phyloP scores from a whole-genome alignment of 2,888 invertebrate species.

The Leucophenga montana region DNA sequence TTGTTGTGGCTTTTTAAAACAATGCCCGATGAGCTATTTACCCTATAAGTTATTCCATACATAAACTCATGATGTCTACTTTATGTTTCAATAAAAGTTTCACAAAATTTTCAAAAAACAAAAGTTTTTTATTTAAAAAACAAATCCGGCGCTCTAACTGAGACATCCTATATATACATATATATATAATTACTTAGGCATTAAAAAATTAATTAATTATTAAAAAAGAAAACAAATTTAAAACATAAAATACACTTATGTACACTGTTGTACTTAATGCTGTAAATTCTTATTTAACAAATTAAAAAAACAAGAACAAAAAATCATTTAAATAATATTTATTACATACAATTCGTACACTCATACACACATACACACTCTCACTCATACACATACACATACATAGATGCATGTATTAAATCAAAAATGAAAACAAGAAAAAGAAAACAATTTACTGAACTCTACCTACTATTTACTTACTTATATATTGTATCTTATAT shows the following conservation, averaged over 20 bases:
- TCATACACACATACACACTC: conserved; percentile 24
- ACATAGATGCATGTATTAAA: conserved; percentile 26
- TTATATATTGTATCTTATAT: conserved; percentile 57
- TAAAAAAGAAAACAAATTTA: conserved; percentile 36
- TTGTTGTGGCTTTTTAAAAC: no score
- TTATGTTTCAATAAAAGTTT: no score
- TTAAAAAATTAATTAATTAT: conserved; percentile 45
- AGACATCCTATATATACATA: conserved; percentile 45
- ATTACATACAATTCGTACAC: conserved; percentile 48
- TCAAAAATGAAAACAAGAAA: background rate
- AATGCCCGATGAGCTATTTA: no score
- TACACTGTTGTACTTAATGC: conserved; percentile 61
- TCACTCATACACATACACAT: conserved; percentile 14
- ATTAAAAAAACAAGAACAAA: conserved; percentile 36
- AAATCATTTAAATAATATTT: conserved; percentile 44
- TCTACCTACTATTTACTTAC: conserved; percentile 46
- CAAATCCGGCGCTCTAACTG: no score
- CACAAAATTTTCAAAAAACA: no score
- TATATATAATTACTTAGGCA: conserved; percentile 54
- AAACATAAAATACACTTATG: conserved; percentile 56
- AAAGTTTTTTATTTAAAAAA: no score
- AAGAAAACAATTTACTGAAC: conserved; percentile 16
- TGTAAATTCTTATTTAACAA: conserved; percentile 46
- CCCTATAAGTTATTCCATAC: no score
- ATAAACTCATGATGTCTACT: no score